Conservation (phyloP, 2,888 invertebrate species). For the Brachycybe producta region DNA sequence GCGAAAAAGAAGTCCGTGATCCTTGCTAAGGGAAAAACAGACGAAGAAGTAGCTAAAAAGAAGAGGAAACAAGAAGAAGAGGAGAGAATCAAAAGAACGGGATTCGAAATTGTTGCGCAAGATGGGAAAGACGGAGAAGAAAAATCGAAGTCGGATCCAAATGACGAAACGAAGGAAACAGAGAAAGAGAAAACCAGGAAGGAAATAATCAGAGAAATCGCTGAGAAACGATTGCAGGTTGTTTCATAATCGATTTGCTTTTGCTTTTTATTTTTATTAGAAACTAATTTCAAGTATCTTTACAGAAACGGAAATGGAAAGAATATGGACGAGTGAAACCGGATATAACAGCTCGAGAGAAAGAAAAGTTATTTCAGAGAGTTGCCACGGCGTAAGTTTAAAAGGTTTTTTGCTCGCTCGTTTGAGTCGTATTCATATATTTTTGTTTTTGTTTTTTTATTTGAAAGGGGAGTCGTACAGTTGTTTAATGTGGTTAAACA, state of each 20-base stretch:
- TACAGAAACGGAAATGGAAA: constrained; percentile 48
- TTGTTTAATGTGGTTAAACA: constrained; percentile 78
- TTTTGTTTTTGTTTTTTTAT: not conserved
- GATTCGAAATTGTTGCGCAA: constrained; percentile 19
- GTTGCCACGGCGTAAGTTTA: constrained; percentile 56
- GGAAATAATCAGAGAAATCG: constrained; percentile 1
- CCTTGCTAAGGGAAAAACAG: constrained; percentile 64
- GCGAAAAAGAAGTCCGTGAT: constrained; percentile 60
- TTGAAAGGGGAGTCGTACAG: constrained; percentile 69
- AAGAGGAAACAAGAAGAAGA: constrained; percentile 40
- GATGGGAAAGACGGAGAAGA: not conserved
- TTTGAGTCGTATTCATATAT: not conserved
- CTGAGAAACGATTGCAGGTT: too few species aligned
- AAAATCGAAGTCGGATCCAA: not conserved
- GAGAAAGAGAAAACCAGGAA: not conserved
- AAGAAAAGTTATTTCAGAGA: constrained; percentile 61
- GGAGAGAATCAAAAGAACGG: constrained; percentile 34
- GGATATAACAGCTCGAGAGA: constrained; percentile 53
- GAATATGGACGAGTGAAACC: constrained; percentile 58
- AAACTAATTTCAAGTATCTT: constrained; percentile 25
- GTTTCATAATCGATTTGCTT: too few species aligned
- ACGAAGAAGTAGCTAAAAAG: constrained; percentile 32
- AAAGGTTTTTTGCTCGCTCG: not conserved
- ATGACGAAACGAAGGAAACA: not conserved
- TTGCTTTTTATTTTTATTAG: too few species aligned